These are phyloP conservation scores for Dynastes grantii DNA, from an alignment of 2,888 invertebrate genomes.

Conservation along the genomic window DNA sequence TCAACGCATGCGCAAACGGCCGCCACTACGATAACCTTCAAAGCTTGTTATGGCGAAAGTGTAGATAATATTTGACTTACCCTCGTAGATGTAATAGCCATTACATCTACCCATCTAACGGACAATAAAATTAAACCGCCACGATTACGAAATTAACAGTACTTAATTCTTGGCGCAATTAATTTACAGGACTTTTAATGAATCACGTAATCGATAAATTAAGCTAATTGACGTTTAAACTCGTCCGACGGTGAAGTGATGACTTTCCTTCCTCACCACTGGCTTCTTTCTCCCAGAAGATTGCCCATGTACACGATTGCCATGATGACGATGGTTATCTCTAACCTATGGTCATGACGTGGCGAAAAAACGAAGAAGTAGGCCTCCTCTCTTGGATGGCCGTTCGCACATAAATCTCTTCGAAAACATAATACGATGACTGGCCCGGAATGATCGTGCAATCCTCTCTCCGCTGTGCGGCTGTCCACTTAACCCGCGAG, in stretches of 20 bases:
- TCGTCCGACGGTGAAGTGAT: not conserved
- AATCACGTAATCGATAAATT: constrained; percentile 28
- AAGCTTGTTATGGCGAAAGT: no score
- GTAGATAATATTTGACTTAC: no score
- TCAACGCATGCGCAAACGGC: no score
- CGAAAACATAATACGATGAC: constrained; percentile 23
- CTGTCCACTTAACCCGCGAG: constrained; percentile 16
- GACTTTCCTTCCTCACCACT: not conserved
- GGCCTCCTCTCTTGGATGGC: not conserved
- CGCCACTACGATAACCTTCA: no score
- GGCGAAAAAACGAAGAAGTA: constrained; percentile 31
- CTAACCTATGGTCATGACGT: constrained; percentile 10
- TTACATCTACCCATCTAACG: not conserved
- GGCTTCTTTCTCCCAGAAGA: not conserved
- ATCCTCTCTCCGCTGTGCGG: not conserved
- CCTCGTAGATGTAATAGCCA: not conserved
- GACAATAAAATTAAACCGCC: not conserved
- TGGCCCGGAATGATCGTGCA: constrained; percentile 12
- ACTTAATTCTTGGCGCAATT: not conserved
- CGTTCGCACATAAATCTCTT: constrained; percentile 39
- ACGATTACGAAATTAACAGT: constrained; percentile 6
- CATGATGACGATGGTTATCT: constrained; percentile 27
- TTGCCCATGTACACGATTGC: not conserved
- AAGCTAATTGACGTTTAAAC: not conserved
- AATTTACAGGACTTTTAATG: not conserved